phyloP scores from a whole-genome alignment of 2,888 invertebrate species.

The Aelia acuminata region DNA sequence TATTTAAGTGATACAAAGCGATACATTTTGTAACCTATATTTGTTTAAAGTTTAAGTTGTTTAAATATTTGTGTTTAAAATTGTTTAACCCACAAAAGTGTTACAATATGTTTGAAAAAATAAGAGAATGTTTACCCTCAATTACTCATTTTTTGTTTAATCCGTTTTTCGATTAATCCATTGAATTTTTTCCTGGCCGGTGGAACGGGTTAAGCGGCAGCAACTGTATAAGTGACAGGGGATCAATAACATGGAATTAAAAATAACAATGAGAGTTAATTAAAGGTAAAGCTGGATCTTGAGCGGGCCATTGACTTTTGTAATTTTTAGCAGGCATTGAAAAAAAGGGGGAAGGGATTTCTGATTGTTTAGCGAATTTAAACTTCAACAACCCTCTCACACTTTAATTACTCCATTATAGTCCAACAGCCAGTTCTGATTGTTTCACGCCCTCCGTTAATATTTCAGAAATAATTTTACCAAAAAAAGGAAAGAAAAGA shows the following conservation, averaged over 20 bases:
- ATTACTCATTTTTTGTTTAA: too few species aligned
- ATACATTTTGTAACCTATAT: too few species aligned
- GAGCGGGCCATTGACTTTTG: not conserved
- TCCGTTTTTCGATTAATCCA: too few species aligned
- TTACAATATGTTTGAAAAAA: too few species aligned
- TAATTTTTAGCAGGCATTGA: not conserved
- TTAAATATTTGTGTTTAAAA: too few species aligned
- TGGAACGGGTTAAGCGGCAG: too few species aligned
- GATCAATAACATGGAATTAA: not conserved
- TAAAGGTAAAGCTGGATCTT: not conserved
- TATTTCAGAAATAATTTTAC: not conserved
- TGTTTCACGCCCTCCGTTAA: not conserved
- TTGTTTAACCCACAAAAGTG: too few species aligned
- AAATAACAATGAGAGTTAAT: not conserved
- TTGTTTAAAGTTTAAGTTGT: too few species aligned
- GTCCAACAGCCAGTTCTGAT: not conserved
- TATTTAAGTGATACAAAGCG: too few species aligned
- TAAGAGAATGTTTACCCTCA: too few species aligned
- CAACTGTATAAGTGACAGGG: not conserved
- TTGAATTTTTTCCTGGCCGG: too few species aligned
- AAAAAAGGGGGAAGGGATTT: not conserved
- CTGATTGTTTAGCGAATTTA: constrained; percentile 24
- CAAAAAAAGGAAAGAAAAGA: not conserved
- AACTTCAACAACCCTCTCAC: not conserved
- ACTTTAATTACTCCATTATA: constrained; percentile 26